These are phyloP conservation scores for Diabrotica virgifera DNA, from an alignment of 1,140 invertebrate genomes.

Conservation along the genomic window DNA sequence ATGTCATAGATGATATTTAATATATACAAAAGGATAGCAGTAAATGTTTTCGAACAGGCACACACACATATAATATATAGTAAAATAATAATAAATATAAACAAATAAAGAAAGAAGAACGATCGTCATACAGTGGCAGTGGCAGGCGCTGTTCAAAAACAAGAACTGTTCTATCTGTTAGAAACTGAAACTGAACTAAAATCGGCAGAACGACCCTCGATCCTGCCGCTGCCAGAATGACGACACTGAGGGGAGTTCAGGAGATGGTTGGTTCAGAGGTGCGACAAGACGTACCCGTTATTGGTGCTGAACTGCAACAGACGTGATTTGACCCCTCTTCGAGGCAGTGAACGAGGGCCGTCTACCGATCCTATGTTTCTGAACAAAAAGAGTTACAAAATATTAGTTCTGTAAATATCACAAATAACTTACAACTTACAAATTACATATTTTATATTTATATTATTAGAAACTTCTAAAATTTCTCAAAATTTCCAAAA, in stretches of 20 bases:
- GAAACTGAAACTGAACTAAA: background rate
- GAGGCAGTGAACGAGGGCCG: slow-evolving; percentile 78
- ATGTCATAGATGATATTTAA: background rate
- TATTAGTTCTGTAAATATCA: background rate
- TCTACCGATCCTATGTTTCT: slow-evolving; percentile 66
- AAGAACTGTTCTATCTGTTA: slow-evolving; percentile 18
- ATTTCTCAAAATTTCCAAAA: too few relatives aligned
- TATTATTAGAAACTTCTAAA: too few relatives aligned
- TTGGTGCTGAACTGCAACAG: slow-evolving; percentile 85
- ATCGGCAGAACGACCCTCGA: slow-evolving; percentile 39
- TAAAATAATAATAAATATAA: slow-evolving; percentile 12
- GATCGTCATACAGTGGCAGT: slow-evolving; percentile 48
- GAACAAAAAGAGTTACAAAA: slow-evolving; percentile 25
- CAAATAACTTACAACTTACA: too few relatives aligned
- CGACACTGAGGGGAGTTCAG: slow-evolving; percentile 21
- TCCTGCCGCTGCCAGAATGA: slow-evolving; percentile 43
- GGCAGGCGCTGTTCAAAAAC: slow-evolving; percentile 66
- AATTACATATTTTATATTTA: too few relatives aligned
- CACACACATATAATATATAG: slow-evolving; percentile 13
- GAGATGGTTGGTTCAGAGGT: slow-evolving; percentile 4
- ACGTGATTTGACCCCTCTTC: slow-evolving; percentile 81
- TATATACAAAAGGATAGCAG: slow-evolving; percentile 36
- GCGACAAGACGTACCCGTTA: slow-evolving; percentile 62
- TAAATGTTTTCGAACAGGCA: slow-evolving; percentile 61
- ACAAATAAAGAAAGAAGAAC: slow-evolving; percentile 13